phyloP scores from a whole-genome alignment of 2,113 vertebrate genomes.

The Brienomyrus brachyistius region DNA sequence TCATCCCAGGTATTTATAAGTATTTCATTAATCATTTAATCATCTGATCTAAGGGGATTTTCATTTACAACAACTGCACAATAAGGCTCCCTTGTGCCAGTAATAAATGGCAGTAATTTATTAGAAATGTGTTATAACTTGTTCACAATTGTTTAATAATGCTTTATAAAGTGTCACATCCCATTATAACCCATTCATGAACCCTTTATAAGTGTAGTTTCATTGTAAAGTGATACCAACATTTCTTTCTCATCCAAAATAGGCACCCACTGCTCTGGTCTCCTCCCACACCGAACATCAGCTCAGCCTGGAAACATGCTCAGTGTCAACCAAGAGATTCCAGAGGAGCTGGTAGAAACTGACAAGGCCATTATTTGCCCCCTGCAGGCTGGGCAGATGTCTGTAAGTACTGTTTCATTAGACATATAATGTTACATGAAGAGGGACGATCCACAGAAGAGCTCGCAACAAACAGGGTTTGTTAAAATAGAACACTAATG shows the following conservation, averaged over 20 bases:
- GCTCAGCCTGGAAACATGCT: constrained; percentile 61
- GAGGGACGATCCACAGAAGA: neutral
- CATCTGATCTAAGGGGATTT: neutral
- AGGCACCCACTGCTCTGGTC: constrained; percentile 60
- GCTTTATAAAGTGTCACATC: neutral
- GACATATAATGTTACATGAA: neutral
- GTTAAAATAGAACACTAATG: neutral
- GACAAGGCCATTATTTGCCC: constrained; percentile 57
- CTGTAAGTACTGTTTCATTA: constrained; percentile 50
- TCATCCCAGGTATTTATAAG: constrained; percentile 63
- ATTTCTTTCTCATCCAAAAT: neutral
- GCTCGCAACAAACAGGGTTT: neutral
- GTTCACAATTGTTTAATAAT: neutral
- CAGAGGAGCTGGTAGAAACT: constrained; percentile 54
- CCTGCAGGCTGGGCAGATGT: constrained; percentile 67
- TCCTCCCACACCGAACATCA: constrained; percentile 55
- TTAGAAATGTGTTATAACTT: neutral
- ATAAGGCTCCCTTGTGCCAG: neutral
- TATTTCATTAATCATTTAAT: neutral
- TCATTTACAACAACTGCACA: neutral
- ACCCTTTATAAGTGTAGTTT: neutral
- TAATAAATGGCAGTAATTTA: neutral
- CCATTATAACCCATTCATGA: neutral
- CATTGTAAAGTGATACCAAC: neutral
- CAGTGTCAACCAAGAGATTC: constrained; percentile 69